A percentile compares a stretch with the other conserved stretches of the same genome.
Evolutionary conservation across 2,888 invertebrate genomes (phyloP).

Genomic region (Spisula solida): DNA sequence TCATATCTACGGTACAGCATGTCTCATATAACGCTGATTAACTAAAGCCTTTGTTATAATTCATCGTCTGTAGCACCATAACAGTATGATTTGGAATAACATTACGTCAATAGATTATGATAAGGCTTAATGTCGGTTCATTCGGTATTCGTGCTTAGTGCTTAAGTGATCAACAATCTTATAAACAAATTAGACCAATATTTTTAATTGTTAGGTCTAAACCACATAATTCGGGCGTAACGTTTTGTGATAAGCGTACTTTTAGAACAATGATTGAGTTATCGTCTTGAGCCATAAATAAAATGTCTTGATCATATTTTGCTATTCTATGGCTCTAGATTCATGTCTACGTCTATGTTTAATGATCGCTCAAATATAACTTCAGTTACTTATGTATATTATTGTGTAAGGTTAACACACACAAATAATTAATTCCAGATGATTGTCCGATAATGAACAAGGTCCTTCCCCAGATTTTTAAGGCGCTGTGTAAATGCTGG

Average conservation of each 20-base stretch:
- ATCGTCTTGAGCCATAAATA: not conserved
- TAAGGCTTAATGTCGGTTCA: constrained; percentile 15
- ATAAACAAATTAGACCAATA: not conserved
- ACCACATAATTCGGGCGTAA: not conserved
- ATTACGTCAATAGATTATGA: constrained; percentile 9
- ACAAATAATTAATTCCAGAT: too few species aligned
- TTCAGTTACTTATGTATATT: too few species aligned
- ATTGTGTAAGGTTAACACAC: too few species aligned
- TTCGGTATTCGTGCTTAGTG: not conserved
- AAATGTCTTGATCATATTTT: not conserved
- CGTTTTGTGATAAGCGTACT: not conserved
- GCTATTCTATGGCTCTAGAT: not conserved
- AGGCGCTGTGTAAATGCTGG: too few species aligned
- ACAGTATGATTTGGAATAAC: not conserved
- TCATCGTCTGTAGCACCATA: not conserved
- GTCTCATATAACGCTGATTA: not conserved
- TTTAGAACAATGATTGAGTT: not conserved
- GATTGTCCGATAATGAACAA: too few species aligned
- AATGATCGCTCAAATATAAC: not conserved
- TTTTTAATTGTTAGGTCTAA: not conserved
- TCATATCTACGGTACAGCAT: not conserved
- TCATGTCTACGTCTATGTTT: not conserved
- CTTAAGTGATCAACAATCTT: constrained; percentile 1
- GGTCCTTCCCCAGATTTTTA: too few species aligned
- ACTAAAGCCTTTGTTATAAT: not conserved